Percentiles rank a stretch among this genome's conserved stretches.
These are phyloP conservation scores for Xylota segnis DNA, from an alignment of 2,888 invertebrate species.

Conservation along the genomic window DNA sequence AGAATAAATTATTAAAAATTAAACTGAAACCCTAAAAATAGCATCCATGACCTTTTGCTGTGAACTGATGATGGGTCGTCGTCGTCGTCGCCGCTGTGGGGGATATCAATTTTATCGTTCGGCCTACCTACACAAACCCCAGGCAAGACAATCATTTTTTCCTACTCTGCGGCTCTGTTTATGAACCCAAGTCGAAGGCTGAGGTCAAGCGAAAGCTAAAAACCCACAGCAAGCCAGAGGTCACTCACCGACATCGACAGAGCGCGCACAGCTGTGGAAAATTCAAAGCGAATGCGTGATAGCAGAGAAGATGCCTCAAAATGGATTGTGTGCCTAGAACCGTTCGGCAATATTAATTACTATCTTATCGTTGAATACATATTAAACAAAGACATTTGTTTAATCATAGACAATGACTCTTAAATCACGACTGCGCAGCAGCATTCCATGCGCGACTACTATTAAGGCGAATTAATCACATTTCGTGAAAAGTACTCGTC, in stretches of 20 bases:
- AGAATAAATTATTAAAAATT: constrained; percentile 13
- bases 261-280: background rate
- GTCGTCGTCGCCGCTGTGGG: background rate
- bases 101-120: constrained; percentile 1
- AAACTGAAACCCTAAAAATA: constrained; percentile 30
- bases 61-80: constrained; percentile 13
- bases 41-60: constrained; percentile 41
- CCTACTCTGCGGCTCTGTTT: background rate
- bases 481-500: constrained; percentile 49
- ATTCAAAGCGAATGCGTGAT: background rate
- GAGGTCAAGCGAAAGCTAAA: constrained; percentile 6
- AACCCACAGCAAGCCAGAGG: constrained; percentile 4
- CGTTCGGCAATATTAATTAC: constrained; percentile 50
- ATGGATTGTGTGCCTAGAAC: constrained; percentile 5
- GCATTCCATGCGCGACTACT: constrained; percentile 46
- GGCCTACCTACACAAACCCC: constrained; percentile 2
- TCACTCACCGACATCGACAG: constrained; percentile 28
- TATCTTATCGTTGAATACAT: constrained; percentile 46
- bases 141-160: background rate
- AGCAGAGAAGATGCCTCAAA: constrained; percentile 16
- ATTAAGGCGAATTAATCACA: constrained; percentile 50
- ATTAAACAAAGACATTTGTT: constrained; percentile 49
- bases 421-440: constrained; percentile 55
- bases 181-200: constrained; percentile 17
- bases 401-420: constrained; percentile 45